Base-by-base conservation (phyloP, 2,113 vertebrate genomes). In the Ammodytes dubius region DNA sequence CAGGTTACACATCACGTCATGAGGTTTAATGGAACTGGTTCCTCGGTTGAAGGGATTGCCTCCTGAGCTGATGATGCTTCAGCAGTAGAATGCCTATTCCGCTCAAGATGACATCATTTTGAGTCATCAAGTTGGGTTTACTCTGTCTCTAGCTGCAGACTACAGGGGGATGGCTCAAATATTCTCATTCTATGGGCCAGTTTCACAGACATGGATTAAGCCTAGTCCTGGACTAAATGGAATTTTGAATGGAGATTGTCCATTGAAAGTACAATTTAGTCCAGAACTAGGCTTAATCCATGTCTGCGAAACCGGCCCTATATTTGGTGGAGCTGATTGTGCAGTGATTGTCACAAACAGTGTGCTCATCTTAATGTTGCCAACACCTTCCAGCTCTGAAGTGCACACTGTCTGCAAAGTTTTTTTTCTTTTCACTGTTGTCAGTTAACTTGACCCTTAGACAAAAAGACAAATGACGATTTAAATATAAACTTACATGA, bases 51-150 rank as follows among this genome's bases (percentile, higher is more conserved):
- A 79, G 45, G 47, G 39, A 59, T 43, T 54, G 52, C 35, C 42
- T 52, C 4, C 53, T 46, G 56, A 65, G 45, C n/a, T 67, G 64
- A 60, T 63, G 63, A 81, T 58, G 27, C 10, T 35, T 56, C 17
- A 14, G 15, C 19, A 70, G 14, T 74, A 74, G 71, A 59, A 10
- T 49, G 35, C 35, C 9, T 37, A 40, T 37, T 58, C 67, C 47
- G 19, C n/a, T 17, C 11, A n/a, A 42, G 65, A 40, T 59, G 86
- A 82, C 2, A 54, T 70, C 11, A 40, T 39, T 67, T 57, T 88
- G 83, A 88, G 59, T 86, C 87, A 86, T 43, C 17, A 0, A 63
- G 45, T 27, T 15, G 39, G 27, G 11, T 61, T 82, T 86, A 17
- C 69, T 68, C 35, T 4, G 53, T 61, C 54, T 56, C n/a, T 79